Conservation (phyloP, 2,797 vertebrate genomes). For the Danio tinwini region DNA sequence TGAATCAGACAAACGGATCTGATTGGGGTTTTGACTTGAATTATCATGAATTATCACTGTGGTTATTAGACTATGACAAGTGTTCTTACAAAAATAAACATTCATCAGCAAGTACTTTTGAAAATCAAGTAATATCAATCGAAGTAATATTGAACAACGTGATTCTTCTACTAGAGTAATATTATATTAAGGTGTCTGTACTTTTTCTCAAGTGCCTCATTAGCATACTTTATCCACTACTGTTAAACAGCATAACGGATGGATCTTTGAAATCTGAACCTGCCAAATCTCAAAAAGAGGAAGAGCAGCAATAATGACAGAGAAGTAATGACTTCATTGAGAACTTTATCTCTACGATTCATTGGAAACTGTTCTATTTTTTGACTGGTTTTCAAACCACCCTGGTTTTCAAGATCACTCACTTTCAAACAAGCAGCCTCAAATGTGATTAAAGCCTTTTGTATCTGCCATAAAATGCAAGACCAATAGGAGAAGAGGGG, state of each 20-base stretch:
- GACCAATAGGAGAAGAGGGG: constrained; percentile 11
- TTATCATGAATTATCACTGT: too few relatives aligned
- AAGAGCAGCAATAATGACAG: constrained; percentile 5
- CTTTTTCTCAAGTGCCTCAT: too few relatives aligned
- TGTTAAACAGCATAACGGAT: not conserved
- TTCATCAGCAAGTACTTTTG: too few relatives aligned
- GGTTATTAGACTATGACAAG: too few relatives aligned
- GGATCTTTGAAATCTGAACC: constrained; percentile 8
- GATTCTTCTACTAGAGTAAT: too few relatives aligned
- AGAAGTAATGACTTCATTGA: constrained; percentile 44
- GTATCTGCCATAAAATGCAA: constrained; percentile 18
- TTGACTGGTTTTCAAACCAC: constrained; percentile 57
- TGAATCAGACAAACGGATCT: too few relatives aligned
- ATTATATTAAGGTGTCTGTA: too few relatives aligned
- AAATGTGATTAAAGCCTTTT: constrained; percentile 14
- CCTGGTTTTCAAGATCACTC: constrained; percentile 41
- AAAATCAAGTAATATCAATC: too few relatives aligned
- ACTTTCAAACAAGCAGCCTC: constrained; percentile 31
- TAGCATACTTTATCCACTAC: too few relatives aligned
- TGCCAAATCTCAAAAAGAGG: constrained; percentile 5
- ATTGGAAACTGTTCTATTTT: constrained; percentile 53
- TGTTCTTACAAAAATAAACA: too few relatives aligned
- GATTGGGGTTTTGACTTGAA: too few relatives aligned
- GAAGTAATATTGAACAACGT: too few relatives aligned
- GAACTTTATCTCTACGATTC: constrained; percentile 24